Conservation (phyloP, 2,797 vertebrate species). For the Cuniculus paca region DNA sequence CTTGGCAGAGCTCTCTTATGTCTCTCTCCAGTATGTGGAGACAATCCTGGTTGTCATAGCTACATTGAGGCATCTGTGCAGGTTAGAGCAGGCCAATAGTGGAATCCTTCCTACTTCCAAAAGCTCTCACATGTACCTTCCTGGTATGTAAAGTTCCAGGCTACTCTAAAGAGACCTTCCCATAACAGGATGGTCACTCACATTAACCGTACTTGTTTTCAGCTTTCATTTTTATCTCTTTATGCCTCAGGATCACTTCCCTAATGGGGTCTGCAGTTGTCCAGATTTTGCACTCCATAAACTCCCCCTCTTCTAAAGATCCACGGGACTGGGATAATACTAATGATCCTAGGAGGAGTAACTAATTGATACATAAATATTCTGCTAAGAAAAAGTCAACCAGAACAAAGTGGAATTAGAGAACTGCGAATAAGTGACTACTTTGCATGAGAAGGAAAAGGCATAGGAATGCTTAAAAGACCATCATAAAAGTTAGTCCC, state of each 20-base stretch:
- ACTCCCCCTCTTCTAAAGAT: not conserved
- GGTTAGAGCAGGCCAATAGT: not conserved
- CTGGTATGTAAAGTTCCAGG: not conserved
- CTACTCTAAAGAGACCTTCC: not conserved
- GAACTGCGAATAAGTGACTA: not conserved
- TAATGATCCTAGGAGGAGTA: not conserved
- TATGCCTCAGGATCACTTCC: not conserved
- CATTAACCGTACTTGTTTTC: not conserved
- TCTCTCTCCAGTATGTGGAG: not conserved
- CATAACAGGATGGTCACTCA: not conserved
- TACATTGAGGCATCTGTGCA: not conserved
- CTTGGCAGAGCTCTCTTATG: not conserved
- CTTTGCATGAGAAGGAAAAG: not conserved
- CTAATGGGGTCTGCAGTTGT: accelerated
- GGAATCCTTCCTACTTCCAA: not conserved
- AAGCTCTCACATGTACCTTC: not conserved
- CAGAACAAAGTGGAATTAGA: not conserved
- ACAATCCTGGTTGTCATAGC: not conserved
- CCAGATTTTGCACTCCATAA: not conserved
- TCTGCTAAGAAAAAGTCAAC: not conserved
- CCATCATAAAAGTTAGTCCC: not conserved
- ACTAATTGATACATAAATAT: not conserved
- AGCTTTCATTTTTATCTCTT: not conserved
- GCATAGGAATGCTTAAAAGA: not conserved
- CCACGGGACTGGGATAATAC: not conserved